Evolutionary conservation across 2,797 vertebrate genomes (phyloP).

Genomic region (Euphonia xanthogaster): DNA sequence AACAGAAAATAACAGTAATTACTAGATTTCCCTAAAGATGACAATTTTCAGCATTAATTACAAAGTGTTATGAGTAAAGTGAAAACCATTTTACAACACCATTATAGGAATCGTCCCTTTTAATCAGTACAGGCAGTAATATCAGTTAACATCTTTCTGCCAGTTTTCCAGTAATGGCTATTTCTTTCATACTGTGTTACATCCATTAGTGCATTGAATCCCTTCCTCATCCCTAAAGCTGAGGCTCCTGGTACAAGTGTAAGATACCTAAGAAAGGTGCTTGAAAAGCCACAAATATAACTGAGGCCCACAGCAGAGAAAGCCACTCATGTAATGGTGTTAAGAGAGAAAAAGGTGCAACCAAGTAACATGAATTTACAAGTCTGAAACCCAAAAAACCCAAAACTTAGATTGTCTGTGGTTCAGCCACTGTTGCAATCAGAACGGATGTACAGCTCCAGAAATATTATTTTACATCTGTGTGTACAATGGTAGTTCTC

Average conservation of each 20-base stretch:
- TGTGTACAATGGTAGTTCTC: neutral
- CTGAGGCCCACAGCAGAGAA: neutral
- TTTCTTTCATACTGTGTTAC: neutral
- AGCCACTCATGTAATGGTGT: neutral
- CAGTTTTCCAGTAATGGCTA: neutral
- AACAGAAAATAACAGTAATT: neutral
- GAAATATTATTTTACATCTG: neutral
- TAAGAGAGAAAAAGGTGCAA: neutral
- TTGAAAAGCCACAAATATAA: neutral
- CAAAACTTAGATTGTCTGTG: neutral
- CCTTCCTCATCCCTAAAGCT: neutral
- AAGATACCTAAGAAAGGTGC: neutral
- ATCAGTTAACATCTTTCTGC: neutral
- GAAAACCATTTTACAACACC: constrained; percentile 7
- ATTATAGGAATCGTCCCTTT: constrained; percentile 8
- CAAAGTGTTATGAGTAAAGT: constrained; percentile 14
- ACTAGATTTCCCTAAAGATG: neutral
- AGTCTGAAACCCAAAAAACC: neutral
- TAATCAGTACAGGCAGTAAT: constrained; percentile 13
- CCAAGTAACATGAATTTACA: neutral
- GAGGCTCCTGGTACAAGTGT: neutral
- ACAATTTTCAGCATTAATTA: constrained; percentile 28
- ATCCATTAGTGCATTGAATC: neutral
- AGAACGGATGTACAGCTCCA: neutral
- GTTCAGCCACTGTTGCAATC: neutral